Conservation (phyloP, 1,140 invertebrate species). For the Achroia grisella region DNA sequence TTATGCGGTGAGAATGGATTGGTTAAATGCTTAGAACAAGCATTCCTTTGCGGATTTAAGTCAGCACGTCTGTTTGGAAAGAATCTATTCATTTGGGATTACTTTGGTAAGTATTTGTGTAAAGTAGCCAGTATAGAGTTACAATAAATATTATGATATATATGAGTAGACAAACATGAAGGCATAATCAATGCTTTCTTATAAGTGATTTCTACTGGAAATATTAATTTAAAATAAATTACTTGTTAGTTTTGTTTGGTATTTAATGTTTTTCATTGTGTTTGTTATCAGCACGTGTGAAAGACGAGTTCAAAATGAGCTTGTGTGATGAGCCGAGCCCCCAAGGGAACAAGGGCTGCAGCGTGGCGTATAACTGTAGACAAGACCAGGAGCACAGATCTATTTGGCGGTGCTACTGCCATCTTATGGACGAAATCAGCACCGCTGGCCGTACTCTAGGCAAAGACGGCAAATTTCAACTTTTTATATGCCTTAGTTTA, state of each 20-base stretch:
- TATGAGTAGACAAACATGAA: no score
- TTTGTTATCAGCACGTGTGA: conserved; percentile 83
- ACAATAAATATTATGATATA: no score
- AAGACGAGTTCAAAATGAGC: conserved; percentile 87
- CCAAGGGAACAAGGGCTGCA: conserved; percentile 78
- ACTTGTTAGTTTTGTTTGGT: no score
- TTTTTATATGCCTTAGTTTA: conserved; percentile 94
- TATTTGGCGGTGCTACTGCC: conserved; percentile 84
- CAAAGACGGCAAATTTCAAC: conserved; percentile 98
- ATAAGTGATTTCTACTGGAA: no score
- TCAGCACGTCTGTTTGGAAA: conserved; percentile 93
- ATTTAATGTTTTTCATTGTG: conserved; percentile 1
- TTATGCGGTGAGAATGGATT: conserved; percentile 96
- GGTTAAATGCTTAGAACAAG: conserved; percentile 93
- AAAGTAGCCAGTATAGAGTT: not conserved
- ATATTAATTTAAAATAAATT: no score
- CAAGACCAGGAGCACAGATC: conserved; percentile 82
- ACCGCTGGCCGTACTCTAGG: conserved; percentile 89
- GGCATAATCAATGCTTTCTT: no score
- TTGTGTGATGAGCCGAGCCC: conserved; percentile 77
- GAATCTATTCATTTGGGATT: conserved; percentile 98
- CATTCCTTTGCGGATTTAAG: conserved; percentile 95
- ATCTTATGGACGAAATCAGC: conserved; percentile 89
- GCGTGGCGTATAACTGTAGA: conserved; percentile 85
- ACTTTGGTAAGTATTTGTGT: conserved; percentile 83